Conservation (phyloP, 2,797 vertebrate genomes). For the Brotula barbata region DNA sequence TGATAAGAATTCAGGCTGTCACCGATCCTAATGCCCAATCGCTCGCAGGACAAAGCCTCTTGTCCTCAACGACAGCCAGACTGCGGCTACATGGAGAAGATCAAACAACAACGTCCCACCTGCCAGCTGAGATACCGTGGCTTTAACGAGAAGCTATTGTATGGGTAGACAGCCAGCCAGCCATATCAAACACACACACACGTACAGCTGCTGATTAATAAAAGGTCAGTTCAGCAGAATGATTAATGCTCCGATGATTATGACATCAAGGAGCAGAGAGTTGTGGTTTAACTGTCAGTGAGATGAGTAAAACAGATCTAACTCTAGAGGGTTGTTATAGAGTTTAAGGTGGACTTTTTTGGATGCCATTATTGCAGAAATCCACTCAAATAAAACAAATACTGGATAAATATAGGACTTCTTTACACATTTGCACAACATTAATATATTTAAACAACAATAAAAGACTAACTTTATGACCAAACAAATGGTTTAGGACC, state of each 20-base stretch:
- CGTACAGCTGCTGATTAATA: constrained; percentile 60
- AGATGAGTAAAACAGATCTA: too few species aligned
- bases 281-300: too few species aligned
- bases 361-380: too few species aligned
- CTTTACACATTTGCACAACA: too few species aligned
- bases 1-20: constrained; percentile 69
- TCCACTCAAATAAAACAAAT: too few species aligned
- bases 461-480: too few species aligned
- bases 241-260: constrained; percentile 67
- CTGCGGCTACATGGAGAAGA: constrained; percentile 52
- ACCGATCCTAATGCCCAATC: constrained; percentile 74
- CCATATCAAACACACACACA: constrained; percentile 29
- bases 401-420: too few species aligned
- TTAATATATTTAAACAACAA: too few species aligned
- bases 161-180: constrained; percentile 55
- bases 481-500: too few species aligned
- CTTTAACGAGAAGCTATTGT: constrained; percentile 67
- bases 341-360: too few species aligned
- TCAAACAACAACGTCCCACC: constrained; percentile 71
- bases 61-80: constrained; percentile 53
- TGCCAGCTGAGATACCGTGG: constrained; percentile 76
- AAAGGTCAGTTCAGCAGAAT: constrained; percentile 67
- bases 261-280: constrained; percentile 23
- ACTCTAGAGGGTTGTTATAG: too few species aligned
- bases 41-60: constrained; percentile 75